Percentiles rank a stretch among this genome's conserved stretches.
phyloP scores from a whole-genome alignment of 1,140 invertebrate genomes.

The Trachymyrmex septentrionalis region DNA sequence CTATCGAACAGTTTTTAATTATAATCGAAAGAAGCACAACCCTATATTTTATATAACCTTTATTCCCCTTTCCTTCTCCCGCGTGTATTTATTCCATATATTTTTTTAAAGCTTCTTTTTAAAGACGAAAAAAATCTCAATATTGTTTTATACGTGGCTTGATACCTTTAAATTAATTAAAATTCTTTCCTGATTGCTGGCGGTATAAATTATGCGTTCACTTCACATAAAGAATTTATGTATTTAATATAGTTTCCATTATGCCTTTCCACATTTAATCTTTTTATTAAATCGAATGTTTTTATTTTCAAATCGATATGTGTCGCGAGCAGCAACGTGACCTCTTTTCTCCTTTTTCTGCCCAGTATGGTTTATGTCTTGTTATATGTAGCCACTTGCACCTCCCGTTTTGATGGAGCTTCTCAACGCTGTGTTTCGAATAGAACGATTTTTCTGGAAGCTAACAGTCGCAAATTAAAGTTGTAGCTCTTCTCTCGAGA shows the following conservation, averaged over 20 bases:
- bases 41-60: conserved; percentile 13
- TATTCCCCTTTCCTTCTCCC: background rate
- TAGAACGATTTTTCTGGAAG: background rate
- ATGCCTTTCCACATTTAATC: background rate
- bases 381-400: background rate
- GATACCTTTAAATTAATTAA: background rate
- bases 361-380: background rate
- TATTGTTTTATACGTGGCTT: background rate
- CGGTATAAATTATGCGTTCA: background rate
- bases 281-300: too few species aligned
- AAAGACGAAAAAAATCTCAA: background rate
- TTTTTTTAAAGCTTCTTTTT: background rate
- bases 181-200: background rate
- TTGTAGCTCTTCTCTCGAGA: conserved; percentile 5
- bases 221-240: background rate
- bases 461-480: conserved; percentile 31
- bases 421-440: background rate
- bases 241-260: background rate
- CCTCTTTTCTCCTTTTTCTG: background rate
- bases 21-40: background rate
- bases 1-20: conserved; percentile 20
- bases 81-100: background rate
- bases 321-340: background rate
- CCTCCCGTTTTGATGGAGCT: background rate
- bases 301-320: background rate